phyloP scores from a whole-genome alignment of 2,888 invertebrate genomes.

The Rutpela maculata region DNA sequence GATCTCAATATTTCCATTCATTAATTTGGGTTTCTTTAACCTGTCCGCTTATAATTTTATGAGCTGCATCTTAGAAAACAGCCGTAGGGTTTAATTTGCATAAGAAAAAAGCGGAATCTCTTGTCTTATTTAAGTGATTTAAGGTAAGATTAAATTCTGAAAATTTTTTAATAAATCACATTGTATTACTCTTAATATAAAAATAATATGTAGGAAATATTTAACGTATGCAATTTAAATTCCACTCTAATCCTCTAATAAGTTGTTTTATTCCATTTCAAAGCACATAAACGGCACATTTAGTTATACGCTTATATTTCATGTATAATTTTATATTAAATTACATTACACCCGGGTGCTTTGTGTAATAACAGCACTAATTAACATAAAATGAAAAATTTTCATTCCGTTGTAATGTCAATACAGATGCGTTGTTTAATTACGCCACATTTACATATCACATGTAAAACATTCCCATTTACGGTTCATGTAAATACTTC shows the following conservation, averaged over 20 bases:
- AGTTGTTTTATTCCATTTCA: not conserved
- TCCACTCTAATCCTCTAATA: not conserved
- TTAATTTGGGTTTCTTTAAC: too few relatives aligned
- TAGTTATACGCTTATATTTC: not conserved
- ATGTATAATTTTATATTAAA: slow-evolving; percentile 4
- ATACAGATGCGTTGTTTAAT: slow-evolving; percentile 31
- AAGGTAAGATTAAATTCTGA: too few relatives aligned
- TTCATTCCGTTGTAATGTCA: not conserved
- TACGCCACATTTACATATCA: slow-evolving; percentile 31
- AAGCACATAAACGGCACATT: not conserved
- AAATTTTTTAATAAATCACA: too few relatives aligned
- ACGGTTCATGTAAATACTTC: slow-evolving; percentile 16
- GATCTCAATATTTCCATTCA: too few relatives aligned
- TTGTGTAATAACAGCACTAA: not conserved
- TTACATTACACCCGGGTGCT: slow-evolving; percentile 1
- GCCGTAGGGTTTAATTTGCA: too few relatives aligned
- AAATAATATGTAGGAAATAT: too few relatives aligned
- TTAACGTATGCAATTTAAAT: not conserved
- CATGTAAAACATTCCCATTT: slow-evolving; percentile 29
- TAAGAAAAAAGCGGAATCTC: too few relatives aligned
- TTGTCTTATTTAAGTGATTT: too few relatives aligned
- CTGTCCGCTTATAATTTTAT: too few relatives aligned
- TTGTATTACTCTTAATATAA: too few relatives aligned
- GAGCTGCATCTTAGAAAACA: too few relatives aligned
- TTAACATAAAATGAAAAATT: slow-evolving; percentile 21